Percentiles rank a stretch among this genome's conserved stretches.
Evolutionary conservation across 2,888 invertebrate genomes (phyloP).

Genomic region (Argyresthia goedartella): DNA sequence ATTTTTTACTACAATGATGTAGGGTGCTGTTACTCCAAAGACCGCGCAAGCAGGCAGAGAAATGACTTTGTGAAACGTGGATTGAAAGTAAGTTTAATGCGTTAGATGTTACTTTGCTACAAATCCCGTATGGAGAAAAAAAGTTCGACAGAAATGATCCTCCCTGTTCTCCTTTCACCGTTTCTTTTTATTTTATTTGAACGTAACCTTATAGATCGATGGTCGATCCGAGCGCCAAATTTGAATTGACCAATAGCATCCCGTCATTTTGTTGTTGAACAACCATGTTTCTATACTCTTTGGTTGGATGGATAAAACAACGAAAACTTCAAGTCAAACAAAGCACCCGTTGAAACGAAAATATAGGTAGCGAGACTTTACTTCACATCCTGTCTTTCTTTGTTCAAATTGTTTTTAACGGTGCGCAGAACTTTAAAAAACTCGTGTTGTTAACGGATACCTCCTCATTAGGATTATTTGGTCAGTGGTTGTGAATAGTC

Average conservation of each 20-base stretch:
- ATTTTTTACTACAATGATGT: too few species aligned
- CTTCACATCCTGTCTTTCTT: conserved; percentile 33
- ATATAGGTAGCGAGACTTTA: conserved; percentile 14
- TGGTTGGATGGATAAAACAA: too few species aligned
- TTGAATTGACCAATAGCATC: conserved; percentile 47
- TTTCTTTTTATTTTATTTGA: conserved; percentile 11
- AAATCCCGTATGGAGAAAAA: too few species aligned
- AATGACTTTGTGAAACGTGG: too few species aligned
- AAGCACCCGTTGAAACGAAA: conserved; percentile 9
- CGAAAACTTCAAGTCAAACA: conserved; percentile 1
- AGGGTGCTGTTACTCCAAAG: too few species aligned
- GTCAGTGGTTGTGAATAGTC: conserved; percentile 30
- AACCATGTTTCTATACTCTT: too few species aligned
- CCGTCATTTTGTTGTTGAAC: conserved; percentile 33
- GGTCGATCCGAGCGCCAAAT: conserved; percentile 33
- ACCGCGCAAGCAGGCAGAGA: too few species aligned
- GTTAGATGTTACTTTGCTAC: too few species aligned
- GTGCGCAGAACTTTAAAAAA: conserved; percentile 12
- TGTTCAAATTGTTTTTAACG: conserved; percentile 42
- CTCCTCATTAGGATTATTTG: conserved; percentile 12
- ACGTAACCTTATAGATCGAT: conserved; percentile 34
- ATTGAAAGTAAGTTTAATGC: too few species aligned
- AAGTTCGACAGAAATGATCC: too few species aligned
- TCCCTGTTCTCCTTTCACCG: too few species aligned
- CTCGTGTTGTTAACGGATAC: not conserved